Evolutionary conservation across 2,888 invertebrate species (phyloP), one percentile per base, ranked within the genome.

Genomic region (Galerucella calmariensis): DNA sequence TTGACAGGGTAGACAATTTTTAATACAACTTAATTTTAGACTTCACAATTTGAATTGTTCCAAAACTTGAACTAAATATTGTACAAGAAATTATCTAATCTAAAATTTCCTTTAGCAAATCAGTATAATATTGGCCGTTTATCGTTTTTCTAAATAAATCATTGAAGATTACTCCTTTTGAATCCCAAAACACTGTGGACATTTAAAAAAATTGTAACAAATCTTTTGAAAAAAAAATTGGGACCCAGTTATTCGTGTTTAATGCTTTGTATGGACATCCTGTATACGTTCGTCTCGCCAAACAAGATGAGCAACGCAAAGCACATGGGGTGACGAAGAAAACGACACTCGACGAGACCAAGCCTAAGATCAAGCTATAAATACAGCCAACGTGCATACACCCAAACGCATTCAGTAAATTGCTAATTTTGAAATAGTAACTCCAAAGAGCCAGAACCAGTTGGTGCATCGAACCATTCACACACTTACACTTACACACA

Each of bases 311-410:
- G 48, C 61, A 69, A 27, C n/a, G 59, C 24, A 41, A 46, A 59
- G 69, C 62, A 62, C 62, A 70, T 70, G 71, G 71, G 71, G 71
- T 71, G 71, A 65, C 63, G 63, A 65, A 65, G 63, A 65, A 56
- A 62, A 65, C 63, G 63, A 65, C 41, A 65, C 20, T 65, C 74
- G 67, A 67, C 67, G 70, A 65, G 63, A 74, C 84, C 85, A 82
- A 85, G 84, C 85, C 84, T 82, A 85, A 84, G 84, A 84, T 82
- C 80, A 80, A 79, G 81, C 86, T 86, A 86, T 86, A 86, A 85
- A 86, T 86, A 86, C 84, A 77, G 79, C 79, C 79, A 75, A 82
- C 79, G 75, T 72, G 79, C 77, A 75, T 75, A 78, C 77, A 79
- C 82, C 82, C 83, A 80, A 82, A 81, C 83, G 79, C 82, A 82